Base-by-base conservation (phyloP, 2,113 vertebrate species). In the Piaya cayana region DNA sequence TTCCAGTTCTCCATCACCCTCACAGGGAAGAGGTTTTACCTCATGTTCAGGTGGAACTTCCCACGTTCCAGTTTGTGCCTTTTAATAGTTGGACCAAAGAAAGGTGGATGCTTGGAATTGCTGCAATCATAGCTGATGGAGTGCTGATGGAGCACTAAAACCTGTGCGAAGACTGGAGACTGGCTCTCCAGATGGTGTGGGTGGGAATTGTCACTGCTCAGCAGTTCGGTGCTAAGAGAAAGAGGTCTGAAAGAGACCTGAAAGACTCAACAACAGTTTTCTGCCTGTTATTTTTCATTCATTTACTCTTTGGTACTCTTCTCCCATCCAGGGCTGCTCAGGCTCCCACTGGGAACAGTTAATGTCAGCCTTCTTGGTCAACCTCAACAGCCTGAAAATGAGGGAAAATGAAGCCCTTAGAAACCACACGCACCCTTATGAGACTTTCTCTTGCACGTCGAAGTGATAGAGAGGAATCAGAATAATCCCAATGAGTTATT, bases 161-260 rank as follows among this genome's bases (percentile, higher is more conserved):
- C 34, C 47, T 55, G 15, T 0, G 0, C 43, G 79, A 74, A 82
- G 6, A 69, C 25, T 58, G 0, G 1, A 82, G 6, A 69, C 25
- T 58, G 0, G 1, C 27, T 77, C 71, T 74, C 23, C 29, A 86
- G 75, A 45, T 50, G 79, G 68, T 19, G 55, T 74, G 76, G 63
- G 45, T 88, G 82, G 75, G 88, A 82, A 69, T 34, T 77, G 59
- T 53, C 86, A 36, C 70, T 56, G 69, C 74, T 32, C 67, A 80
- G 78, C 11, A 37, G 12, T 43, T 60, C 58, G 23, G 39, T 1
- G 18, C 7, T 42, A 45, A 29, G 42, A 29, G 53, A 8, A 9
- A 90, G 63, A 77, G 32, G 50, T 11, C 68, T 75, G 90, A 42
- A 87, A 76, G 78, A 63, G 87, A 92, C 42, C 65, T 62, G 55